Evolutionary conservation across 2,888 invertebrate species (phyloP).

Genomic region (Caenorhabditis panamensis): DNA sequence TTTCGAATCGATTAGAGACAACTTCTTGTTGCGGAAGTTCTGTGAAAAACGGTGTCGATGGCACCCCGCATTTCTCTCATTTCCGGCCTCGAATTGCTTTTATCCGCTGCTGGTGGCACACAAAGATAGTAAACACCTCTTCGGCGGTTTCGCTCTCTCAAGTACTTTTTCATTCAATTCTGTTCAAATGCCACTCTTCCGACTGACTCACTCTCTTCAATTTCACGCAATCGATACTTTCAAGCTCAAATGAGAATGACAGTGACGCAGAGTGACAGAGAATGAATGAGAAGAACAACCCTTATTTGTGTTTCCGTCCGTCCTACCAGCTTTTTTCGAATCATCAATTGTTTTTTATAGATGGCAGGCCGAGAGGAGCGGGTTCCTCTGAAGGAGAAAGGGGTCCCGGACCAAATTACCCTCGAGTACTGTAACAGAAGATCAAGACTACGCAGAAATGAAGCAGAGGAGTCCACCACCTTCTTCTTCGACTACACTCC

Average conservation of each 20-base stretch:
- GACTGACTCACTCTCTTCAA: constrained; percentile 6
- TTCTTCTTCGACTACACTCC: constrained; percentile 55
- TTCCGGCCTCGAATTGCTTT: constrained; percentile 48
- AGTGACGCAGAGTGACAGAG: constrained; percentile 10
- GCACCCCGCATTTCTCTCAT: constrained; percentile 28
- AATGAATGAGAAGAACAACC: not conserved
- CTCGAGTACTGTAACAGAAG: constrained; percentile 50
- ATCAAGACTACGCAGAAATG: constrained; percentile 48
- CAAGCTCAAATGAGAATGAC: constrained; percentile 5
- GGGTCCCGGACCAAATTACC: constrained; percentile 21
- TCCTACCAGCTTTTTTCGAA: not conserved
- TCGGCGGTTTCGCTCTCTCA: constrained; percentile 34
- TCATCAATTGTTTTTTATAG: constrained; percentile 25
- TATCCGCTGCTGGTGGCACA: constrained; percentile 34
- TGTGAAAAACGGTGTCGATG: constrained; percentile 16
- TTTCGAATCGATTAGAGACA: constrained; percentile 1
- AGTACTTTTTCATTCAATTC: constrained; percentile 41
- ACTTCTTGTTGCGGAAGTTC: no score
- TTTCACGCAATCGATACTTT: constrained; percentile 36
- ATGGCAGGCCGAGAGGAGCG: constrained; percentile 33
- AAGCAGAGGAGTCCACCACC: constrained; percentile 48
- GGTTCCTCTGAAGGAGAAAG: constrained; percentile 29
- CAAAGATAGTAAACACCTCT: constrained; percentile 54
- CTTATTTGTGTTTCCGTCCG: not conserved
- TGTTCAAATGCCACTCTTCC: constrained; percentile 13